Evolutionary conservation across 2,113 vertebrate species (phyloP), one percentile per base, ranked within the genome.

Genomic region (Nibea coibor): DNA sequence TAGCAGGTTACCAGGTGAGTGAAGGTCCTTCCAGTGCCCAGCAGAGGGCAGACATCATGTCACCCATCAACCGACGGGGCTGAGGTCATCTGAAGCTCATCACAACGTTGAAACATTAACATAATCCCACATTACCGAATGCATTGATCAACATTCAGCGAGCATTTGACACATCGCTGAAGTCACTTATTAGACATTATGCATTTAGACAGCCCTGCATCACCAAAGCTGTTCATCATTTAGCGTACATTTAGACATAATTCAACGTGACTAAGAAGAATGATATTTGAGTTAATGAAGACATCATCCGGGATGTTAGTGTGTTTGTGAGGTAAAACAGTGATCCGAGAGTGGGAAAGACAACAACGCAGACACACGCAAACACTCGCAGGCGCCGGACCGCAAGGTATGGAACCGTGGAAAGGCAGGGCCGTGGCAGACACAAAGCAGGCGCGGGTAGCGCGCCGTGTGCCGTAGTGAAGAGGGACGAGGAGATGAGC

Each of bases 31-130:
- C 3, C 42, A 35, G 58, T 56, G 85, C 17, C 93, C 93, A 93
- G 91, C 87, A 94, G 93, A 93, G 92, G 92, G 92, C 93, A 91
- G 72, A 69, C 87, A 84, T 87, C 71, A 35, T 84, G 87, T 84
- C 87, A 91, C 70, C 57, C 28, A 75, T 73, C 62, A 71, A n/a
- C 71, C 81, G 59, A 66, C 20, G 56, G 48, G 48, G 54, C 61
- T 65, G 69, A 72, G 75, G 86, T 85, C 87, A 82, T 66, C 64
- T 43, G 7, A 0, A n/a, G 42, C 85, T 83, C 59, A 39, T 75
- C 61, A 66, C 35, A 54, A 59, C 28, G n/a, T 26, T 24, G 57
- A 42, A 78, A 75, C 20, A 70, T 76, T 48, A 79, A 61, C 68
- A 62, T 61, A 54, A 69, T 51, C 48, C 24, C 20, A 45, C 50